Conservation (phyloP, 2,888 invertebrate genomes). For the Strigamia maritima region DNA sequence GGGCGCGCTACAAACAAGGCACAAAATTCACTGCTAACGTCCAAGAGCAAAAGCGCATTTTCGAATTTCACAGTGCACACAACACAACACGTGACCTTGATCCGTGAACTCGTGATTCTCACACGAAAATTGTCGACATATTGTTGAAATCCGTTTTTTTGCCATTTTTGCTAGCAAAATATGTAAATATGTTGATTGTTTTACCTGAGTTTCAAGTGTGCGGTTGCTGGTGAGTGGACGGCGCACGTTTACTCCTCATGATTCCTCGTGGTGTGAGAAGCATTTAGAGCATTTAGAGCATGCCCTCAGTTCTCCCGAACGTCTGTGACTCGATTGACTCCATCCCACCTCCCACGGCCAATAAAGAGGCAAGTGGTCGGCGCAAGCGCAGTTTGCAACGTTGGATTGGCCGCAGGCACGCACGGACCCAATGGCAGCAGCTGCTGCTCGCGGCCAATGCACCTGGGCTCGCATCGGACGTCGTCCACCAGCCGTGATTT, state of each 20-base stretch:
- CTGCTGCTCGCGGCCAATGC: not conserved
- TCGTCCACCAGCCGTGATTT: not conserved
- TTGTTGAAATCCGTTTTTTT: no score
- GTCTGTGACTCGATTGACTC: not conserved
- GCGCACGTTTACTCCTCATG: not conserved
- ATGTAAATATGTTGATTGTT: no score
- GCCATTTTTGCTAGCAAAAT: no score
- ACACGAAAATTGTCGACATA: no score
- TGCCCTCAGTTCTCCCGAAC: not conserved
- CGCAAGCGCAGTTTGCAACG: not conserved
- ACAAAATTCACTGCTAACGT: not conserved
- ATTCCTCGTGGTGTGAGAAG: not conserved
- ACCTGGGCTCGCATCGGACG: not conserved
- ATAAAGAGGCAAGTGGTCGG: conserved; percentile 4
- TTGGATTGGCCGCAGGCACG: not conserved
- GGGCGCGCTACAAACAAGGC: not conserved
- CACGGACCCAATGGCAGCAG: conserved; percentile 4
- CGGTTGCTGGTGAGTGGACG: not conserved
- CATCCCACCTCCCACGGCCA: conserved; percentile 4
- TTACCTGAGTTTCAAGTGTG: conserved; percentile 1
- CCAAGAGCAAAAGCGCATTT: not conserved
- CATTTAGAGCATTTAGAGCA: not conserved
- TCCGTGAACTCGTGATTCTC: not conserved
- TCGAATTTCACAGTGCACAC: not conserved
- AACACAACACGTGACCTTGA: not conserved